Conservation (phyloP, 2,888 invertebrate genomes). For the Archaeoteleia sp. region DNA sequence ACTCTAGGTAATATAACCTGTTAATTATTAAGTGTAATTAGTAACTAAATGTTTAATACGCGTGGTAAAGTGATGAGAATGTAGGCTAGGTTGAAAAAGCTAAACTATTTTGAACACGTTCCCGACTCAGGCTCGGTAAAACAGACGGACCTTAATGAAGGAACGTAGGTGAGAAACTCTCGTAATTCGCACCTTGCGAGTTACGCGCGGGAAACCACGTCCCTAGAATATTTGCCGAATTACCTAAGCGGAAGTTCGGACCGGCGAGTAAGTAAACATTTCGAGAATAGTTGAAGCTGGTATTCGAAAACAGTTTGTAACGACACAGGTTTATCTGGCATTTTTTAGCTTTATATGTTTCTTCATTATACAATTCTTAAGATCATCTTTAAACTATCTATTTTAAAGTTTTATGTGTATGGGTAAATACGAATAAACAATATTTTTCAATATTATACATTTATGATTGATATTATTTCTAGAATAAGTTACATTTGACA, state of each 20-base stretch:
- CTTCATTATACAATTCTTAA: neutral
- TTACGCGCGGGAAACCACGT: constrained; percentile 45
- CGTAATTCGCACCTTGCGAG: constrained; percentile 56
- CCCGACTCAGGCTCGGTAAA: constrained; percentile 35
- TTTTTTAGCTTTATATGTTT: neutral
- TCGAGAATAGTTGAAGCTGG: constrained; percentile 50
- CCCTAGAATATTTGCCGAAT: constrained; percentile 65
- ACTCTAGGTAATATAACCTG: constrained; percentile 28
- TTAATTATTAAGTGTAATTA: constrained; percentile 42
- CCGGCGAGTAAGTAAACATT: constrained; percentile 64
- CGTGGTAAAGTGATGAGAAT: constrained; percentile 36
- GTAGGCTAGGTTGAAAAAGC: constrained; percentile 42
- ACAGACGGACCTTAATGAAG: constrained; percentile 56
- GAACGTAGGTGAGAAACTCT: constrained; percentile 54
- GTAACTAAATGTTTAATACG: constrained; percentile 34
- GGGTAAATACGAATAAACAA: too few relatives aligned
- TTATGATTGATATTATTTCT: too few relatives aligned
- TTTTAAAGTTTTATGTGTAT: too few relatives aligned
- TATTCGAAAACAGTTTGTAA: constrained; percentile 49
- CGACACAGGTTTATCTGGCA: constrained; percentile 8
- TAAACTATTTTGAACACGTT: constrained; percentile 52
- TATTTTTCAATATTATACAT: too few relatives aligned
- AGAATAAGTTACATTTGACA: too few relatives aligned
- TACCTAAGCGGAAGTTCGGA: constrained; percentile 64
- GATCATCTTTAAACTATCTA: too few relatives aligned